Conservation (phyloP, 2,113 vertebrate genomes). For the Rissa tridactyla region DNA sequence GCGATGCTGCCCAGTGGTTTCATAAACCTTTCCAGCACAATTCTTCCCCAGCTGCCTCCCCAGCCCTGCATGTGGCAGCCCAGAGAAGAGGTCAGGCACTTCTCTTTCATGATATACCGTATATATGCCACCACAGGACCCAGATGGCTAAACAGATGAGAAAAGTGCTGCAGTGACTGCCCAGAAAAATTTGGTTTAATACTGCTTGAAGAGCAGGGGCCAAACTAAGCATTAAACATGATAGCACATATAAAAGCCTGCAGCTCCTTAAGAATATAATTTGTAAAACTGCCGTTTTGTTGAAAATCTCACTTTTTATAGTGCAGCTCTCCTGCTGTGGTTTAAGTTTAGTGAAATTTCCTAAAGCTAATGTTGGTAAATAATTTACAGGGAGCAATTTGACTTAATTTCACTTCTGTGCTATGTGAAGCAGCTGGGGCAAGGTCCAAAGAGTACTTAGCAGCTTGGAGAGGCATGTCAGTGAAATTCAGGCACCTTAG, state of each 20-base stretch:
- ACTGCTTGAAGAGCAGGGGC: background rate
- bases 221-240: background rate
- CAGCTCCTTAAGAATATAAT: background rate
- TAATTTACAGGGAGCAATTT: background rate
- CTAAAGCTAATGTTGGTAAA: background rate
- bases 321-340: background rate
- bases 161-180: background rate
- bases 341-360: background rate
- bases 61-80: background rate
- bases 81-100: background rate
- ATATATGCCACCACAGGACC: background rate
- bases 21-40: background rate
- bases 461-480: background rate
- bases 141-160: constrained; percentile 1
- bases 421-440: background rate
- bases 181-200: background rate
- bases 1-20: background rate
- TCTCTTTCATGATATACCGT: background rate
- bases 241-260: background rate
- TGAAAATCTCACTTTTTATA: background rate
- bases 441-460: background rate
- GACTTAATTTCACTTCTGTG: background rate
- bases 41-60: background rate
- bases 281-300: background rate
- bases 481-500: background rate